Base-by-base conservation (phyloP, 2,888 invertebrate species). In the Dromius quadrimaculatus region DNA sequence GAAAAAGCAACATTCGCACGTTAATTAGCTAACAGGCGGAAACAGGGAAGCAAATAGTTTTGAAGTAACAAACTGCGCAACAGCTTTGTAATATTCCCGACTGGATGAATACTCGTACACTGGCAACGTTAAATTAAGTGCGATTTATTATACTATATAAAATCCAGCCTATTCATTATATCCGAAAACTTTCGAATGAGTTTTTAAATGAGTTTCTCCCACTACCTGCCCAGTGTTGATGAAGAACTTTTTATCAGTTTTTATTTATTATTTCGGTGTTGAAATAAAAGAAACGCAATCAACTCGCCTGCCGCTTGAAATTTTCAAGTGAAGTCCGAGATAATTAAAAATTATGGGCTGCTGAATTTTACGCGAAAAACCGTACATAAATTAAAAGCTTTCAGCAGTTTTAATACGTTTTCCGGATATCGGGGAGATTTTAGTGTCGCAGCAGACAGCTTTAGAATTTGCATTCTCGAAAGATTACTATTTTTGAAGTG, bases 91-190 rank as follows among this genome's bases (percentile, higher is more conserved):
- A 61, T 69, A 69, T 69, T 61, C 47, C 6, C 61, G 15, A 36
- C 59, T 23, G 45, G 61, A 41, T 69, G 69, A 69, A 43, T 69
- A 34, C n/a, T n/a, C n/a, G n/a, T n/a, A n/a, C 61, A 61, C 23
- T 28, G 17, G 68, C 59, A 50, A 45, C 70, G 70, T 20, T 62
- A 70, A 70, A 70, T 70, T 70, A 70, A 70, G 62, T 50, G 62
- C 70, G 70, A 70, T 70, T 70, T 70, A 70, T 70, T 70, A 61
- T 70, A 61, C 61, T 62, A 62, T 62, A 70, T 70, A 70, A 70
- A 70, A 70, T 62, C 61, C 50, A 34, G 70, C 70, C 70, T 70
- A 70, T 70, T 70, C 70, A 70, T 70, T 70, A 62, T 70, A 70
- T 70, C 43, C 62, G 47, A 38, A 61, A 70, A 70, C 47, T 70